Percentiles rank a stretch among this genome's conserved stretches.
phyloP scores from a whole-genome alignment of 2,113 vertebrate species.

The Chamaea fasciata region DNA sequence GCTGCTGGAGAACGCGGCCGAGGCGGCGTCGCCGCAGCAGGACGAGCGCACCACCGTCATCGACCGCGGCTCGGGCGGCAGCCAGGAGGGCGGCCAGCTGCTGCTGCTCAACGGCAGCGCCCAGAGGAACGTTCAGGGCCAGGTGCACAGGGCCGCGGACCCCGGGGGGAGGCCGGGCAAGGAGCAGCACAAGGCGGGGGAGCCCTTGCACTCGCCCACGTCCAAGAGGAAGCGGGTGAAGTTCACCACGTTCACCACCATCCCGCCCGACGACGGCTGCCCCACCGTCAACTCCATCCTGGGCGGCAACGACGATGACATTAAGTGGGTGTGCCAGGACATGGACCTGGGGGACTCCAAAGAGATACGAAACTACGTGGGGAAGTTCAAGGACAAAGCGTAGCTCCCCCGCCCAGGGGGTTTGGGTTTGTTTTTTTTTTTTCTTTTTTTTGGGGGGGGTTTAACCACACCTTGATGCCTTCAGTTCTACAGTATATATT shows the following conservation, averaged over 20 bases:
- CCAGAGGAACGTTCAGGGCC: conserved; percentile 76
- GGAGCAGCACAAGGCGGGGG: conserved; percentile 67
- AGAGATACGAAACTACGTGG: conserved; percentile 85
- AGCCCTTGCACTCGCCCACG: conserved; percentile 79
- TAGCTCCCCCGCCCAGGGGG: neutral
- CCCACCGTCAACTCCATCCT: conserved; percentile 81
- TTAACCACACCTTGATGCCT: conserved; percentile 81
- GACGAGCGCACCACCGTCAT: conserved; percentile 84
- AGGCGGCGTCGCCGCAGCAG: conserved; percentile 70
- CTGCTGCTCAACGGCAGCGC: conserved; percentile 80
- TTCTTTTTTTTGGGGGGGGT: neutral
- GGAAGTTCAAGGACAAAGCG: conserved; percentile 81
- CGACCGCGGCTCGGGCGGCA: conserved; percentile 74
- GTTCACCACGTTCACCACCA: conserved; percentile 89
- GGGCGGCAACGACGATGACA: conserved; percentile 77
- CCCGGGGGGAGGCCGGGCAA: conserved; percentile 55
- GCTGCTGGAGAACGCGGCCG: conserved; percentile 80
- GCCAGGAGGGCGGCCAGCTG: conserved; percentile 77
- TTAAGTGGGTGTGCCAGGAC: conserved; percentile 90
- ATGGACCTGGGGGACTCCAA: conserved; percentile 78
- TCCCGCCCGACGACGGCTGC: conserved; percentile 78
- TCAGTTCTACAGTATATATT: conserved; percentile 64
- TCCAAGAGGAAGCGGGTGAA: conserved; percentile 91
- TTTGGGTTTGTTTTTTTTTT: too few relatives aligned
- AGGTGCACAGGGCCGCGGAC: conserved; percentile 71